Base-by-base conservation (phyloP, 2,113 vertebrate species). In the Barbus barbus region DNA sequence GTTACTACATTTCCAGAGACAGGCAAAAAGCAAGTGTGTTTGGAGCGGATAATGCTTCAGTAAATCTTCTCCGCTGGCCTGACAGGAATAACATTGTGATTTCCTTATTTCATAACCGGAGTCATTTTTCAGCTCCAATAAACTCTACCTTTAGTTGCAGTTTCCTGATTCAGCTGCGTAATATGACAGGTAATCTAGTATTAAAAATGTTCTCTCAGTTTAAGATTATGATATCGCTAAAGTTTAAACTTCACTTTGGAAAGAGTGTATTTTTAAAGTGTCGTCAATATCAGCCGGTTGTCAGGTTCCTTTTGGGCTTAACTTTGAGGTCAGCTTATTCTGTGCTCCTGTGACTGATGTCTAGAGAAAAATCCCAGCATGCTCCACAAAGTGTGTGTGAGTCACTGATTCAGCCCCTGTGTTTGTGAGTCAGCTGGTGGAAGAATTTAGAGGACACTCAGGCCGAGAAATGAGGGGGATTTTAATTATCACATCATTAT, bases 381-480 rank as follows among this genome's bases (percentile, higher is more conserved):
- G 58, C 22, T 53, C 13, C 82, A 76, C 41, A 36, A 38, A 67
- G 58, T 63, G 60, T 82, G 46, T 73, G 73, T 74, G 73, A 58
- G n/a, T 78, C 38, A 36, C 83, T 28, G 63, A 58, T 44, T 73
- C 63, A 71, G 51, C 6, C 63, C 9, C 24, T 73, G 56, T 82
- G 82, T n/a, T 16, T 90, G 80, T 81, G 44, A 82, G 85, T 90
- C 89, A 91, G 73, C 88, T 87, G 84, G 85, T 88, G 61, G 22
- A 85, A 86, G 83, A 87, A 78, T 86, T 83, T 87, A 87, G 84
- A 84, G 87, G 87, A 89, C 86, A 89, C 85, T 82, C 86, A 53
- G 83, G 74, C 85, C 61, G 84, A 88, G 81, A 86, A 81, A 85
- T 90, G 87, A 84, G 85, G 85, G 56, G 87, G 89, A 88, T 88